phyloP scores from a whole-genome alignment of 2,888 invertebrate genomes.

The Monopis laevigella region DNA sequence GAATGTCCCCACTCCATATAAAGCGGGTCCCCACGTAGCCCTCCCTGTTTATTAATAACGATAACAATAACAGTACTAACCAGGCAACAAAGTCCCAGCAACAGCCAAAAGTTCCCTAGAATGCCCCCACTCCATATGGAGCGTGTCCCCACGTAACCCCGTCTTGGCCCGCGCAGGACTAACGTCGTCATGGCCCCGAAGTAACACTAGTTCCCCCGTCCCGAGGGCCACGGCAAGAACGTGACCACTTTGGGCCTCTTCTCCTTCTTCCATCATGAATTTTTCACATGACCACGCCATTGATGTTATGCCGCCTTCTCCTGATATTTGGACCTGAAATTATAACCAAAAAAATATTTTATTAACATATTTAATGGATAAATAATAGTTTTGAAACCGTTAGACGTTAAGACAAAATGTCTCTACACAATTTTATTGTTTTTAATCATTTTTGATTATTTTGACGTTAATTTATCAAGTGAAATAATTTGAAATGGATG shows the following conservation, averaged over 20 bases:
- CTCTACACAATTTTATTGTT: too few relatives aligned
- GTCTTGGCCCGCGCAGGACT: conserved; percentile 89
- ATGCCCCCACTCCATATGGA: conserved; percentile 97
- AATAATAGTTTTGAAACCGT: too few relatives aligned
- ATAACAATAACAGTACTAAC: conserved; percentile 25
- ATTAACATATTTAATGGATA: too few relatives aligned
- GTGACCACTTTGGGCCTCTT: conserved; percentile 72
- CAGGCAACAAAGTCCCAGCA: conserved; percentile 75
- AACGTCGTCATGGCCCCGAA: conserved; percentile 93
- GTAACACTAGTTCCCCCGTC: conserved; percentile 88
- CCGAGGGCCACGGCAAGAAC: conserved; percentile 89
- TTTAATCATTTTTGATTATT: too few relatives aligned
- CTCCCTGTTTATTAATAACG: conserved; percentile 25
- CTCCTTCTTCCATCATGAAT: conserved; percentile 96
- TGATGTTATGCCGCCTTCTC: conserved; percentile 85
- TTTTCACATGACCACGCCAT: conserved; percentile 99
- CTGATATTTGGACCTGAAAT: conserved; percentile 76
- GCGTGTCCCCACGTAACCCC: conserved; percentile 77
- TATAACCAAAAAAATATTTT: too few relatives aligned
- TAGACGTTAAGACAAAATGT: too few relatives aligned
- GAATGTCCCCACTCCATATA: conserved; percentile 98
- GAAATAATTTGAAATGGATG: too few relatives aligned
- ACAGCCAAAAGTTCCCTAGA: conserved; percentile 92
- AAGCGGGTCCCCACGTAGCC: conserved; percentile 78
- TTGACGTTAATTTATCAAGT: too few relatives aligned